Evolutionary conservation across 2,888 invertebrate genomes (phyloP), one percentile per base, ranked within the genome.

Genomic region (Chrysotoxum bicinctum): DNA sequence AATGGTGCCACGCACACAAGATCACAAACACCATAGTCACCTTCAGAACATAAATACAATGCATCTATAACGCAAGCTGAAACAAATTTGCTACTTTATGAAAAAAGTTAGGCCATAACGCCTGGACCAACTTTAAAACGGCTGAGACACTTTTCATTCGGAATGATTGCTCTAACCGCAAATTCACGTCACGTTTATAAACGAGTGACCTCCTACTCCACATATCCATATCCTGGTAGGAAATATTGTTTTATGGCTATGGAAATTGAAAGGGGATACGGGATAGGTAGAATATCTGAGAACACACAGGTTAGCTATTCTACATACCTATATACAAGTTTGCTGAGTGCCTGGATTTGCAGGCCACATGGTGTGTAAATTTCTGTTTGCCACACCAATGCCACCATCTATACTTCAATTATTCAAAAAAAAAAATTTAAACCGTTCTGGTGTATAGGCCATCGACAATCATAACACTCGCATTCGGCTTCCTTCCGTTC

Each of bases 181-280:
- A 14, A 58, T 77, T 54, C 82, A 66, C 70, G 64, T 81, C 81
- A 81, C 72, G 66, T 66, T 66, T 23, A 66, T 68, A 76, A 43
- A 73, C 48, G 66, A 64, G 45, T 73, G 77, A 77, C 82, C 82
- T 77, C 60, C 66, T 60, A 45, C 32, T 48, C 77, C 77, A 66
- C 48, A 66, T 50, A 66, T 50, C 48, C 66, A 72, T 60, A 72
- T 72, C 32, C 66, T 35, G 68, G 37, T 43, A 76, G 81, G 72
- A 82, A 77, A 73, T 82, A 82, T 82, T 72, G 72, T 72, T 82
- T 82, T 77, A 77, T 43, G 72, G 82, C 68, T 73, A 40, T 54
- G 30, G 30, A 82, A 82, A 82, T 77, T 82, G 77, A 82, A 82
- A 82, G 73, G 72, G 60, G 66, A 60, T 72, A 69, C 69, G 10